Conservation (phyloP, 1,140 invertebrate species). For the Atta colombica region DNA sequence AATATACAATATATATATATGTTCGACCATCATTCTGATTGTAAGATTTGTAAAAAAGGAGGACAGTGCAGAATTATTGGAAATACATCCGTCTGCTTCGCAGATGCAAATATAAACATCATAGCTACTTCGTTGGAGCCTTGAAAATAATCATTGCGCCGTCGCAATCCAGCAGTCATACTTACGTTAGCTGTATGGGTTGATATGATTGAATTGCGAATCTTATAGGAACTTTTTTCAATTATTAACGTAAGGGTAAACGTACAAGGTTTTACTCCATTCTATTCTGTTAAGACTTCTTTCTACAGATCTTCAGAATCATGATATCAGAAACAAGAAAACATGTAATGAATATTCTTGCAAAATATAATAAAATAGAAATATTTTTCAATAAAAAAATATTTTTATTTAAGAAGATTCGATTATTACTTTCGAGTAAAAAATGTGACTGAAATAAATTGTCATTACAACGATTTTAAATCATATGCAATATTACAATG, state of each 20-base stretch:
- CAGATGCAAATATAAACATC: slow-evolving; percentile 7
- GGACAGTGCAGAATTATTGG: not conserved
- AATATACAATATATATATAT: no score
- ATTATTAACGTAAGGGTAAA: slow-evolving; percentile 9
- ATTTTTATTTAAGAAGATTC: no score
- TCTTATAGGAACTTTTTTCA: not conserved
- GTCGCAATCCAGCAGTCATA: slow-evolving; percentile 5
- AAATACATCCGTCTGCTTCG: not conserved
- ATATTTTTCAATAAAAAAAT: no score
- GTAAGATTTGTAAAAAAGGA: not conserved
- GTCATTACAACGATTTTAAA: no score
- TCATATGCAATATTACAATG: no score
- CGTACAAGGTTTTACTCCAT: not conserved
- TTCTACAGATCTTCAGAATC: no score
- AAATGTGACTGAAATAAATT: no score
- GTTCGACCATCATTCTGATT: not conserved
- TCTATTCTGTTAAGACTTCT: no score
- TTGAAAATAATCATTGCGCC: slow-evolving; percentile 42
- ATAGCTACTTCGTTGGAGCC: not conserved
- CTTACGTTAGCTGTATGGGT: not conserved
- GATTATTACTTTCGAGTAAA: no score
- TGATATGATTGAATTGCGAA: not conserved
- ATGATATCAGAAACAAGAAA: no score
- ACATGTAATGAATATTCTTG: no score
- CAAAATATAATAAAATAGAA: no score